Evolutionary conservation across 2,113 vertebrate species (phyloP).

Genomic region (Marcusenius ussheri): DNA sequence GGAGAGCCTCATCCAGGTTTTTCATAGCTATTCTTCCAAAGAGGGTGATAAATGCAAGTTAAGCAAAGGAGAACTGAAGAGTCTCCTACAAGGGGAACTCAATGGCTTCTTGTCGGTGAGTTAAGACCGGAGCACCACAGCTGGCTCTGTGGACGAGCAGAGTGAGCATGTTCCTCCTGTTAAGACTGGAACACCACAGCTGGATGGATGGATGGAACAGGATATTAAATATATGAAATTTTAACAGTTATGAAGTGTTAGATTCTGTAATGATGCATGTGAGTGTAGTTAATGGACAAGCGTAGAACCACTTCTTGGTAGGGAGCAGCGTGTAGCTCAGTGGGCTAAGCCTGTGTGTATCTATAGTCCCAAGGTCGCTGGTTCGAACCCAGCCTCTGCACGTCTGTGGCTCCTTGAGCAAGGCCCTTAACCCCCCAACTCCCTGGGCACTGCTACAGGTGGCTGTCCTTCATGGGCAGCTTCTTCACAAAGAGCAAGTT

Average conservation of each 20-base stretch:
- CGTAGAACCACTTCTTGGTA: not conserved
- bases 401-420: too few relatives aligned
- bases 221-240: not conserved
- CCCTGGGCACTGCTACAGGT: too few relatives aligned
- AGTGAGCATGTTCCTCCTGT: not conserved
- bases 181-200: not conserved
- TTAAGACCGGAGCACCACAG: not conserved
- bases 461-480: too few relatives aligned
- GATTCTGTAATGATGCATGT: not conserved
- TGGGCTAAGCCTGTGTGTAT: too few relatives aligned
- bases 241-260: not conserved
- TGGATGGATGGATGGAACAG: not conserved
- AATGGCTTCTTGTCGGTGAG: slow-evolving; percentile 68
- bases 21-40: slow-evolving; percentile 78
- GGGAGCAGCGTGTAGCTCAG: too few relatives aligned
- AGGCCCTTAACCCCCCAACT: too few relatives aligned
- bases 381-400: too few relatives aligned
- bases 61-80: slow-evolving; percentile 78
- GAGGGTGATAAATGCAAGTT: slow-evolving; percentile 87
- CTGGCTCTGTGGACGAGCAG: not conserved
- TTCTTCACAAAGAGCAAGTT: too few relatives aligned
- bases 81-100: slow-evolving; percentile 71
- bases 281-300: not conserved
- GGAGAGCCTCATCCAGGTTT: slow-evolving; percentile 73
- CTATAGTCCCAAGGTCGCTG: too few relatives aligned